A percentile compares a stretch with the other conserved stretches of the same genome.
phyloP scores from a whole-genome alignment of 2,888 invertebrate genomes.

The Drosophila emarginata region DNA sequence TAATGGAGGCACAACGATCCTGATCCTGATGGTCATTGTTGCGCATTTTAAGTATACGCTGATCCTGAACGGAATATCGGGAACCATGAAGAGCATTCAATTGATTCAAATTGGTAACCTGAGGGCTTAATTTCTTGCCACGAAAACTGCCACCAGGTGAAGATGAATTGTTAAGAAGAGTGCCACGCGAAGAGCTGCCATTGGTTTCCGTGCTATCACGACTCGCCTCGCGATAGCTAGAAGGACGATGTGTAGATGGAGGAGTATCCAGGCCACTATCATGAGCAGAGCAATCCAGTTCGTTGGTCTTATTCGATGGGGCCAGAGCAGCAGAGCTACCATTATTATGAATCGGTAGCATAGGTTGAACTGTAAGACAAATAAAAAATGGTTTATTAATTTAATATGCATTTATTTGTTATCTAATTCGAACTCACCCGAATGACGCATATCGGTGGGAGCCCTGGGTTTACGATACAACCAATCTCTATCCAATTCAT shows the following conservation, averaged over 20 bases:
- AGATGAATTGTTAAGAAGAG: slow-evolving; percentile 77
- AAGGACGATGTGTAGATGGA: slow-evolving; percentile 83
- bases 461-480: slow-evolving; percentile 81
- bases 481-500: slow-evolving; percentile 81
- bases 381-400: background rate
- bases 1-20: slow-evolving; percentile 80
- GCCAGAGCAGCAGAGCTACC: slow-evolving; percentile 56
- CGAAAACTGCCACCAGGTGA: slow-evolving; percentile 81
- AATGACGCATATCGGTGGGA: slow-evolving; percentile 82
- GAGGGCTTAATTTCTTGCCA: slow-evolving; percentile 77
- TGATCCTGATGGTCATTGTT: slow-evolving; percentile 78
- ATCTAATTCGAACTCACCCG: slow-evolving; percentile 69
- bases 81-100: slow-evolving; percentile 77
- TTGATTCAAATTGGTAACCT: slow-evolving; percentile 79
- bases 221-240: slow-evolving; percentile 81
- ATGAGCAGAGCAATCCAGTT: slow-evolving; percentile 84
- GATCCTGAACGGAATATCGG: slow-evolving; percentile 81
- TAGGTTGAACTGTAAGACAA: slow-evolving; percentile 83
- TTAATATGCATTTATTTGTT: background rate
- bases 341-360: slow-evolving; percentile 69
- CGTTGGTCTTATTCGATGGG: slow-evolving; percentile 77
- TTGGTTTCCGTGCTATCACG: slow-evolving; percentile 81
- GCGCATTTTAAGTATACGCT: slow-evolving; percentile 81
- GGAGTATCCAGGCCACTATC: slow-evolving; percentile 83
- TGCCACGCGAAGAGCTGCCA: slow-evolving; percentile 82